These are phyloP conservation scores for Rhadina sibilatrix DNA, from an alignment of 2,113 vertebrate species.

Conservation along the genomic window DNA sequence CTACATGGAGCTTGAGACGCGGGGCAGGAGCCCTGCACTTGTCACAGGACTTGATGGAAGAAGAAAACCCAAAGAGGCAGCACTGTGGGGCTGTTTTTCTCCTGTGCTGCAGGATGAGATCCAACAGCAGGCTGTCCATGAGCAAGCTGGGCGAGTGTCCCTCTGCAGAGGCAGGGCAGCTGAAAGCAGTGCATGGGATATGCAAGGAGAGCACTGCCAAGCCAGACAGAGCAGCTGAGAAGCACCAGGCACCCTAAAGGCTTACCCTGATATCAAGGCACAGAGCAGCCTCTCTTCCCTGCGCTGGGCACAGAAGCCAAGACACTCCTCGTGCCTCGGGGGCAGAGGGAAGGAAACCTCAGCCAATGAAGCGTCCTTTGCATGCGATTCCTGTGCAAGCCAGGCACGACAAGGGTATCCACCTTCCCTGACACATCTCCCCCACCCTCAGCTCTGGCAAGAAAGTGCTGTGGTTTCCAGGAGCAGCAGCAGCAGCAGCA, in stretches of 20 bases:
- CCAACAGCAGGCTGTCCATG: background rate
- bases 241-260: background rate
- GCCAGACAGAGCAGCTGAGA: background rate
- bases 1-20: rapidly evolving
- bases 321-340: background rate
- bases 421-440: background rate
- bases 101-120: background rate
- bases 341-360: background rate
- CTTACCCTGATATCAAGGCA: background rate
- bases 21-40: background rate
- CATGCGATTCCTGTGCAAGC: background rate
- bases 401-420: rapidly evolving
- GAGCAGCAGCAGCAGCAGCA: background rate
- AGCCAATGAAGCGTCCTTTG: background rate
- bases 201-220: background rate
- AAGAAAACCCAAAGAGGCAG: background rate
- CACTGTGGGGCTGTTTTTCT: background rate
- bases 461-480: background rate
- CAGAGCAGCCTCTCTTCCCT: background rate
- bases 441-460: background rate
- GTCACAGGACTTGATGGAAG: background rate
- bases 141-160: background rate
- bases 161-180: background rate
- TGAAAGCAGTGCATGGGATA: background rate
- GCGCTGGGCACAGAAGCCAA: background rate